phyloP scores from a whole-genome alignment of 2,113 vertebrate species.

The Rhegmatorhina hoffmannsi region DNA sequence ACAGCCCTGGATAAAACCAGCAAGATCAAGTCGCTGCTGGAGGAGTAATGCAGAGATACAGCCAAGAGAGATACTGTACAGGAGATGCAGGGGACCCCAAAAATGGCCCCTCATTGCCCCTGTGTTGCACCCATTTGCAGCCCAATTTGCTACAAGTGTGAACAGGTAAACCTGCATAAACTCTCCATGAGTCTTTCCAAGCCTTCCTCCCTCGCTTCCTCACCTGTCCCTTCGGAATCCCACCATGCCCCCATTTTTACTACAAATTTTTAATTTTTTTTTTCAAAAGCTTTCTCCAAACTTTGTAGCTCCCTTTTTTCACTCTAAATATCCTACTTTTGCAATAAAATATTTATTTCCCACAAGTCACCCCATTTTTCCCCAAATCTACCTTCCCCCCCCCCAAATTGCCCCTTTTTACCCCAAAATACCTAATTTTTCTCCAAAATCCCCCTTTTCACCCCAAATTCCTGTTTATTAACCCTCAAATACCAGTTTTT shows the following conservation, averaged over 20 bases:
- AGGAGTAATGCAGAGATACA: neutral
- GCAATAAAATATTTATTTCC: neutral
- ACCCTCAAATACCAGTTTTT: neutral
- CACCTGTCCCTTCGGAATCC: accelerated
- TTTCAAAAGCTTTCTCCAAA: neutral
- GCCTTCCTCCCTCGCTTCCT: neutral
- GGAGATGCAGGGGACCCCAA: neutral
- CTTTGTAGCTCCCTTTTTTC: neutral
- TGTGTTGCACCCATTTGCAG: neutral
- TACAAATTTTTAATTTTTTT: neutral
- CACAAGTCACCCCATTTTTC: neutral
- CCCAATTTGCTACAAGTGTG: neutral
- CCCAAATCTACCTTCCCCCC: accelerated
- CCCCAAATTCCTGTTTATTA: neutral
- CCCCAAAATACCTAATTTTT: neutral
- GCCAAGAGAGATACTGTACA: accelerated
- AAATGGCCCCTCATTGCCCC: neutral
- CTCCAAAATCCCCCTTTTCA: neutral
- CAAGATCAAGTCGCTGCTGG: neutral
- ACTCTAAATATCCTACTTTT: neutral
- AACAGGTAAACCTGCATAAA: neutral
- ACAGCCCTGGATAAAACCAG: neutral
- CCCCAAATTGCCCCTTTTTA: accelerated
- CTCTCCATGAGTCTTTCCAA: neutral
- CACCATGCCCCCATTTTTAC: neutral